Evolutionary conservation across 1,140 invertebrate species (phyloP), one percentile per base, ranked within the genome.

Genomic region (Nasonia giraulti): DNA sequence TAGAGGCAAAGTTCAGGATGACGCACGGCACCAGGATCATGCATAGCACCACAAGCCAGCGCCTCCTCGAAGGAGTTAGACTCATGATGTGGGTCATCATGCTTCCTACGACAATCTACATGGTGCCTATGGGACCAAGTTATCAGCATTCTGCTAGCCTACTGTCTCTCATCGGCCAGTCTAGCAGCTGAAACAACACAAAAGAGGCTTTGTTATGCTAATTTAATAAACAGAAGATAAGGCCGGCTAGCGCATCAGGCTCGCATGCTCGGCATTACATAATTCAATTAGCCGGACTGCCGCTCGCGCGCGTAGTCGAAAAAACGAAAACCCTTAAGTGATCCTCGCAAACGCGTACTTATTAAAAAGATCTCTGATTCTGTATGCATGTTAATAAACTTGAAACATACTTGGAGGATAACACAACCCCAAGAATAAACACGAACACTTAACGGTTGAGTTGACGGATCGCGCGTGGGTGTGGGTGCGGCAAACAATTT

Each of bases 11-110:
- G 85, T 92, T 93, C 69, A 93, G 44, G 17, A 93, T 88, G 1
- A 89, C 85, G 37, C 91, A 93, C 66, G 91, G 91, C 71, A 92
- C 85, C 80, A 93, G 66, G 62, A 92, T 85, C 14, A 92, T 50
- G 12, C 89, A 80, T 10, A 93, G 83, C 82, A 93, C 87, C 20
- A 93, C 85, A 23, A 91, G 11, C 80, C 84, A 85, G 79, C 90
- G 89, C 86, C 89, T 89, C 85, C 89, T 85, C 75, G 89, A 82
- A 37, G 91, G 86, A 78, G 90, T 89, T 37, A 92, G 77, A 62
- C 89, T 87, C 87, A 91, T 90, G 79, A 91, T 87, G 86, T 89
- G 88, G 27, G 89, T 86, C 85, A 89, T 90, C 89, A 90, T 92
- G 86, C 88, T 88, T 83, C 62, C 75, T 81, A 74, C 75, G 62